Conservation (phyloP, 2,797 vertebrate species). For the Clarias platycephalus region DNA sequence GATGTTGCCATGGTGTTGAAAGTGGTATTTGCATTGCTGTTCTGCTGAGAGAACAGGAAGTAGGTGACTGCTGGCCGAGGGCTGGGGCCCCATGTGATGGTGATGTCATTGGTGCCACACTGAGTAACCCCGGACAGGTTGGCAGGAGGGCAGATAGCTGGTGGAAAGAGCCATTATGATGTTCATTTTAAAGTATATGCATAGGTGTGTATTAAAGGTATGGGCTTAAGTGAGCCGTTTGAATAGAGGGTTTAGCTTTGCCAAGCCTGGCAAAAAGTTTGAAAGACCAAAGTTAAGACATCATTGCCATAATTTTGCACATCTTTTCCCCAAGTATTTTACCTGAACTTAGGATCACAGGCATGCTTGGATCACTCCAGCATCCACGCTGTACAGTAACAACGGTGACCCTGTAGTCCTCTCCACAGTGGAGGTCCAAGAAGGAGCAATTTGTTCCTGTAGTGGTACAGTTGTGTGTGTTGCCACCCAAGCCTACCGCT, state of each 20-base stretch:
- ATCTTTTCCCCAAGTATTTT: slow-evolving; percentile 24
- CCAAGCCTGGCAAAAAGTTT: background rate
- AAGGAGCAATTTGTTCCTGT: slow-evolving; percentile 66
- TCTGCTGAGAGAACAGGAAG: slow-evolving; percentile 53
- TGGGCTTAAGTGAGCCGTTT: background rate
- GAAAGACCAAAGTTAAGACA: background rate
- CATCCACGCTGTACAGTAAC: slow-evolving; percentile 71
- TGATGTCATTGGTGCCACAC: slow-evolving; percentile 69
- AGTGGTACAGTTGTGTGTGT: slow-evolving; percentile 63
- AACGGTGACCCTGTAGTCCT: slow-evolving; percentile 60
- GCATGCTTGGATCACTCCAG: slow-evolving; percentile 65
- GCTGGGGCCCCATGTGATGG: slow-evolving; percentile 68
- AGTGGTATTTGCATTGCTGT: slow-evolving; percentile 40
- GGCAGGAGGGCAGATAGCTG: slow-evolving; percentile 74
- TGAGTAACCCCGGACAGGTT: slow-evolving; percentile 56
- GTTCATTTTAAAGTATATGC: background rate
- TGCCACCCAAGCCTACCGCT: slow-evolving; percentile 10
- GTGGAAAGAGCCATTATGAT: background rate
- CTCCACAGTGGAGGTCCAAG: slow-evolving; percentile 67
- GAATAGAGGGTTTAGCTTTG: background rate
- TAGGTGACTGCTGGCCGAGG: slow-evolving; percentile 59
- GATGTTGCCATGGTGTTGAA: slow-evolving; percentile 54
- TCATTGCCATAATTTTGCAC: background rate
- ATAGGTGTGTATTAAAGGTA: background rate
- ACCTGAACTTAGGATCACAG: slow-evolving; percentile 70